Evolutionary conservation across 1,140 invertebrate species (phyloP), one percentile per base, ranked within the genome.

Genomic region (Danaus plexippus): DNA sequence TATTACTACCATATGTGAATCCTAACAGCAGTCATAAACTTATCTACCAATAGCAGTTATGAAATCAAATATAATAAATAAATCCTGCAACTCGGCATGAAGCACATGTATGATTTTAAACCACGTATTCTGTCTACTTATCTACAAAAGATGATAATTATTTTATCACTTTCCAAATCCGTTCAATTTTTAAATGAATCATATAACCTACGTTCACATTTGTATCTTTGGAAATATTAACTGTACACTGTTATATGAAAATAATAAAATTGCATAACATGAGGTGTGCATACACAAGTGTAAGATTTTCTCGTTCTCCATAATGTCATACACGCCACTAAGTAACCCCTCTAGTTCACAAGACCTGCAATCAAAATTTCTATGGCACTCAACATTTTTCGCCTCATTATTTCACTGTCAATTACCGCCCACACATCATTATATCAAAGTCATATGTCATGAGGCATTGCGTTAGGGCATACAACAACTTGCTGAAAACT

Each of bases 341-440:
- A 32, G 22, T 32, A 32, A 32, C 22, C 22, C 22, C 22, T 32
- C 22, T 32, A 32, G 22, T 2, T 32, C 7, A 32, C 22, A 32
- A 32, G 22, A 32, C 22, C 22, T 32, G 22, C 22, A 32, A 32
- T 32, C 22, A 32, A 32, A 32, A 32, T 32, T 32, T 32, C 22
- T 32, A 32, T 32, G 22, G 22, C 22, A 32, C 22, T 9, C 48
- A 50, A 48, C 18, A 48, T 22, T 52, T 48, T 59, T 52, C 53
- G 47, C 53, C 57, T 57, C 57, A 59, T 59, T 59, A 59, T 53
- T 43, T 32, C 42, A 53, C 52, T 49, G 50, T 59, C 57, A 52
- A 59, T 59, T 59, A 53, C 57, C 57, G 44, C 45, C 46, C 18
- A 45, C 40, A 49, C 54, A 42, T 49, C 54, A 18, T 58, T 47